Evolutionary conservation across 2,888 invertebrate species (phyloP).

Genomic region (Drosophila greeni): DNA sequence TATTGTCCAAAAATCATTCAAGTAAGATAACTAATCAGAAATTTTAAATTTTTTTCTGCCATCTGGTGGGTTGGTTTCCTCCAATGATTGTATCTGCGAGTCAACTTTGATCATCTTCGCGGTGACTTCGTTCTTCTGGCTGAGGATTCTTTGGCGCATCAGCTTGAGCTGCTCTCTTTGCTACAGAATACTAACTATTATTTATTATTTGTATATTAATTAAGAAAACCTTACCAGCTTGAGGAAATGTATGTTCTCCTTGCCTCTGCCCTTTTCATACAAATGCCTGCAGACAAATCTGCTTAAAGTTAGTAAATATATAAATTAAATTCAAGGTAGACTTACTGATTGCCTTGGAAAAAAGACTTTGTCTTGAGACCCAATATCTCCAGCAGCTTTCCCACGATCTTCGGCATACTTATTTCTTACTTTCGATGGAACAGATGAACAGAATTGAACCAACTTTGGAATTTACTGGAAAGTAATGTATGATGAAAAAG

Average conservation of each 20-base stretch:
- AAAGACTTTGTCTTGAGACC: not conserved
- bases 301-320: not conserved
- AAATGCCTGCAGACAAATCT: conserved; percentile 18
- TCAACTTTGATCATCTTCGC: conserved; percentile 1
- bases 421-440: not conserved
- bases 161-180: conserved; percentile 54
- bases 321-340: not conserved
- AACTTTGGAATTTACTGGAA: not conserved
- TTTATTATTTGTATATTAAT: not conserved
- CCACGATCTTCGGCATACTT: not conserved
- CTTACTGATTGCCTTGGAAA: conserved; percentile 20
- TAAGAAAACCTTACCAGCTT: conserved; percentile 46
- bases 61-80: not conserved
- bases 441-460: not conserved
- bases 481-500: no score
- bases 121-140: not conserved
- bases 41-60: not conserved
- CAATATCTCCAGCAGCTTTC: not conserved
- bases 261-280: conserved; percentile 41
- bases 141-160: conserved; percentile 30
- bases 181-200: conserved; percentile 21
- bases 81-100: conserved; percentile 5
- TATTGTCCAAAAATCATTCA: not conserved
- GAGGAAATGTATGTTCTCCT: conserved; percentile 52
- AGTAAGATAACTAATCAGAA: not conserved